Conservation (phyloP, 1,140 invertebrate genomes). For the Euschistus heros region DNA sequence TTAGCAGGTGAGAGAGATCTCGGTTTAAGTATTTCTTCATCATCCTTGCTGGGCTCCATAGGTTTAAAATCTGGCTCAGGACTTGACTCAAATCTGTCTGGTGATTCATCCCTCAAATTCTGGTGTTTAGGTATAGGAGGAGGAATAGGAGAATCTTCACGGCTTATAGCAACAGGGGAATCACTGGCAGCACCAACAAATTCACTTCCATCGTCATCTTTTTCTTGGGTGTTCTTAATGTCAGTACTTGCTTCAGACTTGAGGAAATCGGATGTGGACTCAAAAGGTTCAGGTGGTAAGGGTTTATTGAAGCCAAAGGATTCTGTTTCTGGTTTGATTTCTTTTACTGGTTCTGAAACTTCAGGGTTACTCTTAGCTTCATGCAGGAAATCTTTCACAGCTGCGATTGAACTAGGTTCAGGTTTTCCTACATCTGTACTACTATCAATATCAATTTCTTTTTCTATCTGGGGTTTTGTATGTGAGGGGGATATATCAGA, state of each 20-base stretch:
- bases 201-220: slow-evolving; percentile 11
- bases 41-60: background rate
- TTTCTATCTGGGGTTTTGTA: no score
- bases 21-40: background rate
- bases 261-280: slow-evolving; percentile 11
- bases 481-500: no score
- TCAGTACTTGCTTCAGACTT: slow-evolving; percentile 13
- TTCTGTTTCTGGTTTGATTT: background rate
- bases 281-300: slow-evolving; percentile 18
- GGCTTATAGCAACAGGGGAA: background rate
- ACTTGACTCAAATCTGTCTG: slow-evolving; percentile 1
- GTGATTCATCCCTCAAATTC: background rate
- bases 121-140: slow-evolving; percentile 18
- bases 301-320: slow-evolving; percentile 22
- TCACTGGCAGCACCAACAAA: slow-evolving; percentile 5
- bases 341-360: background rate
- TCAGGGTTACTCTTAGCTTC: background rate
- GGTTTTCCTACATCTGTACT: no score
- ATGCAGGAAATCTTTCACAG: no score
- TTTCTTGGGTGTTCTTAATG: background rate
- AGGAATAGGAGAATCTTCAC: slow-evolving; percentile 17
- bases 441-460: no score
- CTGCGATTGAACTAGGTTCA: no score
- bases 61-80: slow-evolving; percentile 7
- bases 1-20: background rate